Percentiles rank a stretch among this genome's conserved stretches.
These are phyloP conservation scores for Allolobophora icterica DNA, from an alignment of 2,888 invertebrate genomes.

Conservation along the genomic window DNA sequence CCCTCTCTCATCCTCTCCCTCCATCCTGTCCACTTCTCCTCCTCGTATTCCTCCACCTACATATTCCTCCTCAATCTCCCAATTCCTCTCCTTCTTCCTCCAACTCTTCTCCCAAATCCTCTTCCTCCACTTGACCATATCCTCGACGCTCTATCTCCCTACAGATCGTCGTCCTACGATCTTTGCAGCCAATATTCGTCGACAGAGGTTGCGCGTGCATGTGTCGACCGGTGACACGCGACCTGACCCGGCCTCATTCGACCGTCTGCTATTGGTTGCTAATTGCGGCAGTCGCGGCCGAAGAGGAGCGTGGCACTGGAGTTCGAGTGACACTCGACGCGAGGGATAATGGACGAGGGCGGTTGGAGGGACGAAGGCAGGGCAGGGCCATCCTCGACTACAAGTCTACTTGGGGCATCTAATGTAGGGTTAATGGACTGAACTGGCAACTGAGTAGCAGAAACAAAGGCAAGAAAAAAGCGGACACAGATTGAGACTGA, in stretches of 20 bases:
- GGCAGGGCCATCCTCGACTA: neutral
- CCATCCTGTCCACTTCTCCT: neutral
- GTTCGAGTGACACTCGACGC: conserved; percentile 20
- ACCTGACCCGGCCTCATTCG: conserved; percentile 27
- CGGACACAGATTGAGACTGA: neutral
- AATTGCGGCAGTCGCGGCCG: conserved; percentile 18
- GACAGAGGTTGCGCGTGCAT: neutral
- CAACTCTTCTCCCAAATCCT: neutral
- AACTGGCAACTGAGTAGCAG: conserved; percentile 9
- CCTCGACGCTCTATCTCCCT: neutral
- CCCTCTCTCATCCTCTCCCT: neutral
- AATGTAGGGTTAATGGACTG: neutral
- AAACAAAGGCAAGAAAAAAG: neutral
- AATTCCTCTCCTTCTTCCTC: no score
- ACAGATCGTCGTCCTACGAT: neutral
- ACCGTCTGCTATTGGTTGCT: conserved; percentile 12
- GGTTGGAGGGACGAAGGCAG: neutral
- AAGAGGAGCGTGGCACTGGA: neutral
- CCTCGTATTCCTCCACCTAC: neutral
- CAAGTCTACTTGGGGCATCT: neutral
- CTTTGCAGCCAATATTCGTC: neutral
- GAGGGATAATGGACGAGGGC: neutral
- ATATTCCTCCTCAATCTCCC: neutral
- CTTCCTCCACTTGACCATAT: neutral
- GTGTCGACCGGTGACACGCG: conserved; percentile 22